phyloP scores from a whole-genome alignment of 2,888 invertebrate genomes.

The Eupithecia insigniata region DNA sequence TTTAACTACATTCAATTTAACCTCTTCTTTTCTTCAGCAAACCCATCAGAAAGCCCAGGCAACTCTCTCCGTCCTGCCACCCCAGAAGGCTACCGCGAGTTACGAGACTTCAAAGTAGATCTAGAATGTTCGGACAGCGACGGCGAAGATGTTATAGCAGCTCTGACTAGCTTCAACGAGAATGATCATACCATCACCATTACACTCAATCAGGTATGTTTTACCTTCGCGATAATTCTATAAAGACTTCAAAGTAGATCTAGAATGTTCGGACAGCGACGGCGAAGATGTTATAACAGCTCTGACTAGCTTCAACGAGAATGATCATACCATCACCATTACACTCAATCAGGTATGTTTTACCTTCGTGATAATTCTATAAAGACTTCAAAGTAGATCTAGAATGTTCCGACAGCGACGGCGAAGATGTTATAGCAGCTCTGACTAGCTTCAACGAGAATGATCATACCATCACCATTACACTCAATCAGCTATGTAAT shows the following conservation, averaged over 20 bases:
- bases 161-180: conserved; percentile 64
- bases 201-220: conserved; percentile 63
- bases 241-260: conserved; percentile 67
- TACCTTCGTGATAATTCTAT: too few species aligned
- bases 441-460: conserved; percentile 63
- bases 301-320: conserved; percentile 62
- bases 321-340: conserved; percentile 63
- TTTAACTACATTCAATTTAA: too few species aligned
- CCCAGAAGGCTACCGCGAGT: conserved; percentile 70
- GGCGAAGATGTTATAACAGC: conserved; percentile 73
- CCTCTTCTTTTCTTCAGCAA: conserved; percentile 46
- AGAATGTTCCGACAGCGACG: conserved; percentile 76
- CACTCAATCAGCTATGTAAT: conserved; percentile 66
- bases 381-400: conserved; percentile 67
- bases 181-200: conserved; percentile 63
- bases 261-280: conserved; percentile 75
- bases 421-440: conserved; percentile 71
- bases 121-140: conserved; percentile 75
- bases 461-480: conserved; percentile 62
- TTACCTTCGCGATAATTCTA: too few species aligned
- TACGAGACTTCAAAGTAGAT: conserved; percentile 70
- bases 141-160: conserved; percentile 72
- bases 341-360: conserved; percentile 63
- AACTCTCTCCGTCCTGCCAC: conserved; percentile 57
- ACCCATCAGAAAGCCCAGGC: conserved; percentile 65